Base-by-base conservation (phyloP, 2,797 vertebrate genomes). In the Epinephelus coioides region DNA sequence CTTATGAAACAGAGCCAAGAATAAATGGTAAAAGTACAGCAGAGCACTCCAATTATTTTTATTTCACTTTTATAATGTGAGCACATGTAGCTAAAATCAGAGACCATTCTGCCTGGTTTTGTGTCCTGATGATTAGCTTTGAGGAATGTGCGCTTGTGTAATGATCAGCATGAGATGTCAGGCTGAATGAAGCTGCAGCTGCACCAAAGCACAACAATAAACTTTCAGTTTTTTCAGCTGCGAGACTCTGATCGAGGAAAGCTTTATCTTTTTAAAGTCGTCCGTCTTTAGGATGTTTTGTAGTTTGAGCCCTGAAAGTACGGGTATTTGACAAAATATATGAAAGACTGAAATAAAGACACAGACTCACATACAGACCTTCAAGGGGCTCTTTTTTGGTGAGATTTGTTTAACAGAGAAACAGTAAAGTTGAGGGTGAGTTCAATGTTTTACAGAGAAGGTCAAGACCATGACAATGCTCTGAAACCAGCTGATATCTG, bases 81-180 rank as follows among this genome's bases (percentile, higher is more conserved):
- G 40, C 4, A 8, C 38, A 55, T 79, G 34, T 8, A 11, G 15
- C 30, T 55, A 17, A 27, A 72, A 21, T 57, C 21, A 25, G 27
- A 77, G 38, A 50, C 7, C 5, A 73, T 72, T 60, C 25, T 67
- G 46, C 44, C 56, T 63, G 40, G 9, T 57, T 59, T 23, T 81
- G 40, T 73, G 54, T 77, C 55, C 63, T 72, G 68, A 49, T 73
- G 73, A 87, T 84, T 86, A 79, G 81, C 79, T 82, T 21, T 71
- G 71, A 91, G 89, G 89, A 92, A 93, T 93, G 75, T 75, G 73
- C 55, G 54, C 79, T 92, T 91, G 84, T 89, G 76, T 89, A 89
- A 88, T 74, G 57, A 90, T 67, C 92, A 94, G 91, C 92, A 84
- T 85, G 90, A 92, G 87, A 79, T 91, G 91, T 87, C 89, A 86